Evolutionary conservation across 2,113 vertebrate species (phyloP).

Genomic region (Melanotaenia duboulayi): DNA sequence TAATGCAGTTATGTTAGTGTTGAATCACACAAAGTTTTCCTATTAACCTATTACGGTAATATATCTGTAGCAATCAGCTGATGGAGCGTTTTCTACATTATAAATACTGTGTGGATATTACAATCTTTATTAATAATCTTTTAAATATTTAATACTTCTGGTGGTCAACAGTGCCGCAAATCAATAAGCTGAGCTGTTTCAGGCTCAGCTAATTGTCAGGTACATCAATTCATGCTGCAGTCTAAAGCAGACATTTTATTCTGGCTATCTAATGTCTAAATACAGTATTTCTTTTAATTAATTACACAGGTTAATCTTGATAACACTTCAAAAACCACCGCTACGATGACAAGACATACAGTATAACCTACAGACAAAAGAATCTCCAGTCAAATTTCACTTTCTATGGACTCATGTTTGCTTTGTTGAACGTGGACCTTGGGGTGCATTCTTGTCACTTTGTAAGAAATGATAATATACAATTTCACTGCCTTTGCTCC

Average conservation of each 20-base stretch:
- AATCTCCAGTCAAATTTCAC: not conserved
- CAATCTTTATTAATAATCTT: not conserved
- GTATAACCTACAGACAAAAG: not conserved
- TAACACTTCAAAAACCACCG: not conserved
- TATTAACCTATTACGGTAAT: not conserved
- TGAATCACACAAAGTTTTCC: not conserved
- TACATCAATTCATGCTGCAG: not conserved
- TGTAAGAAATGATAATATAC: not conserved
- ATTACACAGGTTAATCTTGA: not conserved
- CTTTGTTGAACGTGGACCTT: not conserved
- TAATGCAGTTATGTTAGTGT: not conserved
- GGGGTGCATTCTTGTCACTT: not conserved
- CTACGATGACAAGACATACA: not conserved
- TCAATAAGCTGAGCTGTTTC: constrained; percentile 20
- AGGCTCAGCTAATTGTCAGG: not conserved
- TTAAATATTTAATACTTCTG: constrained; percentile 7
- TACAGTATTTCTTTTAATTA: not conserved
- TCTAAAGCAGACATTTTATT: not conserved
- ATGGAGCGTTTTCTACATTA: not conserved
- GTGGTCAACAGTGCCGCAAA: constrained; percentile 16
- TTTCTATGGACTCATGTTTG: not conserved
- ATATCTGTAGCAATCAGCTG: not conserved
- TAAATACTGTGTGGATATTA: not conserved
- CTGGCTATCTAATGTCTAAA: not conserved
- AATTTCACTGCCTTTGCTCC: not conserved